Conservation (phyloP, 2,797 vertebrate genomes). For the Esox masquinongy region DNA sequence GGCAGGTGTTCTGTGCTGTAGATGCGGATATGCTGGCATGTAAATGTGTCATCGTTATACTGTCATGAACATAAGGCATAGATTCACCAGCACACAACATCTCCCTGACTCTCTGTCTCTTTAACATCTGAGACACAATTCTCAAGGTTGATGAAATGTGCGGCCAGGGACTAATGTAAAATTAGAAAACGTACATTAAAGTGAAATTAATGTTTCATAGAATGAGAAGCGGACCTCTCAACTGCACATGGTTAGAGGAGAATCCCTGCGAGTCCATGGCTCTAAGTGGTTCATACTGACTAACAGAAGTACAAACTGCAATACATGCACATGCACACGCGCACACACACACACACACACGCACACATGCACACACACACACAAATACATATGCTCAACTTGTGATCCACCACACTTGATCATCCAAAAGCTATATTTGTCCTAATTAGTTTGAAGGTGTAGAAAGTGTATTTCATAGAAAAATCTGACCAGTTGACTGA, state of each 20-base stretch:
- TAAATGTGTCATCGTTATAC: slow-evolving; percentile 43
- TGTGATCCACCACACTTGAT: no score
- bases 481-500: no score
- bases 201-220: slow-evolving; percentile 59
- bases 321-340: slow-evolving; percentile 3
- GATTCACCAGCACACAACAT: neutral
- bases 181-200: slow-evolving; percentile 53
- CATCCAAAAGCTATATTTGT: no score
- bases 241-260: slow-evolving; percentile 32
- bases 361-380: neutral
- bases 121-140: slow-evolving; percentile 44
- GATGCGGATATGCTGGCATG: no score
- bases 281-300: neutral
- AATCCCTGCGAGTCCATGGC: slow-evolving; percentile 23
- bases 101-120: slow-evolving; percentile 14
- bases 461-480: no score
- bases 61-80: slow-evolving; percentile 26
- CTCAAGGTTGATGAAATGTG: slow-evolving; percentile 22
- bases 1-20: no score
- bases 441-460: no score
- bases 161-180: slow-evolving; percentile 43
- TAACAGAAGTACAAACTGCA: neutral
- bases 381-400: neutral
- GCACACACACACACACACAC: neutral
- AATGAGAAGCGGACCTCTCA: slow-evolving; percentile 59